Evolutionary conservation across 2,113 vertebrate species (phyloP).

Genomic region (Ictalurus furcatus): DNA sequence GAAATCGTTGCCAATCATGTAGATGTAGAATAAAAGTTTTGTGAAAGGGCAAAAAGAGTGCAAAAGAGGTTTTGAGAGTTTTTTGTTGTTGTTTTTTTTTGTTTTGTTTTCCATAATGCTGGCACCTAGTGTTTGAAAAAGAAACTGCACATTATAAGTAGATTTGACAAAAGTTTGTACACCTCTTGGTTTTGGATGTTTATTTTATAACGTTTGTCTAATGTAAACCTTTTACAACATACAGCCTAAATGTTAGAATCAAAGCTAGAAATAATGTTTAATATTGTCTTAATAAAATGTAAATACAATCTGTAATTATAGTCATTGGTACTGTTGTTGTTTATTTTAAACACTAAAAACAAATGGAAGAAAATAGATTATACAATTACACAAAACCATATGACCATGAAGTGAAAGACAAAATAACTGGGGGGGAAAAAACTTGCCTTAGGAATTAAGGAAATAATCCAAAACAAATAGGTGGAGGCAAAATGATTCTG

Average conservation of each 20-base stretch:
- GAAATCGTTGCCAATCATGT: background rate
- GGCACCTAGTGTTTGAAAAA: slow-evolving; percentile 1
- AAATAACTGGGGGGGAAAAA: background rate
- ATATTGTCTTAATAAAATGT: background rate
- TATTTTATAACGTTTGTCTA: background rate
- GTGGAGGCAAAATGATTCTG: background rate
- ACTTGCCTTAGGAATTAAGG: background rate
- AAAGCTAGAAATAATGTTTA: background rate
- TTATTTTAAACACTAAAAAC: background rate
- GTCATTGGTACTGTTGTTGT: background rate
- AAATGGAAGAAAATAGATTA: background rate
- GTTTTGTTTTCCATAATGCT: background rate
- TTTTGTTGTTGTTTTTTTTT: no score
- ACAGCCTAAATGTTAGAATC: background rate
- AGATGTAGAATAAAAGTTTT: background rate
- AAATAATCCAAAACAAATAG: background rate
- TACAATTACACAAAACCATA: background rate
- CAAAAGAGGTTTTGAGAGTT: background rate
- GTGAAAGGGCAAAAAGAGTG: background rate
- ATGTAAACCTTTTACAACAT: background rate
- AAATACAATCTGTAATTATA: background rate
- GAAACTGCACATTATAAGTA: background rate
- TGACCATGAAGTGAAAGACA: background rate
- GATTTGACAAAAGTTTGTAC: background rate
- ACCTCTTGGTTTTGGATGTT: background rate